Base-by-base conservation (phyloP, 1,140 invertebrate genomes). In the Penaeus chinensis region DNA sequence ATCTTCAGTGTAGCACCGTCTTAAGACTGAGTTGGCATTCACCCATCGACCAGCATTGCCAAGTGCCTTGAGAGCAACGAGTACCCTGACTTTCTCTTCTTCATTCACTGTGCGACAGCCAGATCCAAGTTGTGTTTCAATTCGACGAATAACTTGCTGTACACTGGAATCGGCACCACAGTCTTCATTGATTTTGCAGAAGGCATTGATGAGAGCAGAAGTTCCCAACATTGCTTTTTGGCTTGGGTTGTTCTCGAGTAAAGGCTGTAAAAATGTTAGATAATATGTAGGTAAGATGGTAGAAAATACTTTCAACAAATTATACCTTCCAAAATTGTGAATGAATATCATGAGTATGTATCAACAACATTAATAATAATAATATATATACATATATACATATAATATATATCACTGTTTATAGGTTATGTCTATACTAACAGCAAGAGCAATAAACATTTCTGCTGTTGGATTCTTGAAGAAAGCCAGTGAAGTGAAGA, bases 21-120 rank as follows among this genome's bases (percentile, higher is more conserved):
- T 93, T 13, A 98, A 83, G 90, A 95, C 95, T 19, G 94, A 92
- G 20, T 93, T 93, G 74, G 95, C 94, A 79, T 90, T 90, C 19
- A 94, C 94, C 19, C 97, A 92, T 82, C 95, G 94, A 10, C 94
- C 94, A 37, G 95, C 93, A 92, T 98, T 98, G n/a, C 95, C 94
- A 62, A 98, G 93, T 19, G 96, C 96, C 92, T 98, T 97, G 37
- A 98, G 91, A 4, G 95, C 94, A 61, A 95, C 94, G 24, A 98
- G 93, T 3, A 96, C 92, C 92, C 94, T 92, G 85, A 96, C 94
- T 91, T 96, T 96, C 18, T 96, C 94, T 66, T 95, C 92, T 71
- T 94, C 93, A 0, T 94, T 92, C 87, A 94, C 94, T 82, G 89
- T 66, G 65, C 89, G 83, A 76, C 96, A 96, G 87, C 91, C 91